Percentiles rank a stretch among this genome's conserved stretches.
These are phyloP conservation scores for Mesoligia furuncula DNA, from an alignment of 2,888 invertebrate species.

Conservation along the genomic window DNA sequence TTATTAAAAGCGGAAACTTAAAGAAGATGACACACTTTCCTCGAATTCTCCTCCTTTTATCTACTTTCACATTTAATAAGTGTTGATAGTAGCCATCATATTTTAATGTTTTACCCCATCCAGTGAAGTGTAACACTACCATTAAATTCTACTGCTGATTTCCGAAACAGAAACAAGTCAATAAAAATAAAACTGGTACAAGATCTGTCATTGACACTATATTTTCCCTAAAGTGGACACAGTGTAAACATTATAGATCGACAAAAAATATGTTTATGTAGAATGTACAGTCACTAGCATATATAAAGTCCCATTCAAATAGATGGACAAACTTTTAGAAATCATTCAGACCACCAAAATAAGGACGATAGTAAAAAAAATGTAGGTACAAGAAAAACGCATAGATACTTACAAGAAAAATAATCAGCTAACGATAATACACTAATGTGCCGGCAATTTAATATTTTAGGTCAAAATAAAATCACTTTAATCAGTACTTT, in stretches of 20 bases:
- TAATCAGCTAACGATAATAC: no score
- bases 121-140: conserved; percentile 24
- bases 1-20: conserved; percentile 14
- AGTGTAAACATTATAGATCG: conserved; percentile 18
- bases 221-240: conserved; percentile 12
- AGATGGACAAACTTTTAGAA: no score
- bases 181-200: conserved; percentile 33
- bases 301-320: no score
- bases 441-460: no score
- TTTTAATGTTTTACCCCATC: conserved; percentile 36
- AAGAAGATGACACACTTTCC: conserved; percentile 19
- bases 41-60: conserved; percentile 32
- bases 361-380: no score
- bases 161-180: conserved; percentile 54
- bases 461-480: no score
- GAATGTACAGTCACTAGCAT: conserved; percentile 15
- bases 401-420: no score
- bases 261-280: conserved; percentile 29
- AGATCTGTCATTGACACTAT: conserved; percentile 36
- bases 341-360: no score
- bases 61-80: conserved; percentile 45
- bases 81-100: conserved; percentile 51
- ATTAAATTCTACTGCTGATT: conserved; percentile 40
- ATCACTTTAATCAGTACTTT: no score
- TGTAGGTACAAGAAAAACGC: no score